These are phyloP conservation scores for Busseola fusca DNA, from an alignment of 2,888 invertebrate genomes.

Conservation along the genomic window DNA sequence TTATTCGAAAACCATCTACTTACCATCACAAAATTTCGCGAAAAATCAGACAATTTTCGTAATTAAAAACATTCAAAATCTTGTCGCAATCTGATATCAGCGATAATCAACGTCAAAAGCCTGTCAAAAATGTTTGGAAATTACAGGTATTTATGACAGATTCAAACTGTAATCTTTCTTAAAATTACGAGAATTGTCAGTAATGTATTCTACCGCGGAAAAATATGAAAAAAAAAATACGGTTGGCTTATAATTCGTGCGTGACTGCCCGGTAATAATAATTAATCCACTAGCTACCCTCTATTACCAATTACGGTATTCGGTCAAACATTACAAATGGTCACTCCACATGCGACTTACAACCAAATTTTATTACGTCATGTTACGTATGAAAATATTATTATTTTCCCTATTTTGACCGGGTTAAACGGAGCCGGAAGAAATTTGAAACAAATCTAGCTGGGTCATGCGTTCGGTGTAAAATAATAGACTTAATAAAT, in stretches of 20 bases:
- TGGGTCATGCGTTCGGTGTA: constrained; percentile 48
- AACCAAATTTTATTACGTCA: constrained; percentile 51
- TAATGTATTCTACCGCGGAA: neutral
- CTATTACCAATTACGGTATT: constrained; percentile 72
- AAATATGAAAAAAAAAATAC: constrained; percentile 37
- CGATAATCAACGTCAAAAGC: too few relatives aligned
- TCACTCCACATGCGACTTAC: constrained; percentile 68
- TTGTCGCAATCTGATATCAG: too few relatives aligned
- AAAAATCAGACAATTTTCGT: neutral
- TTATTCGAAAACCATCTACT: constrained; percentile 7
- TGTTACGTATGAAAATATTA: constrained; percentile 55
- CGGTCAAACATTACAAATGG: constrained; percentile 73
- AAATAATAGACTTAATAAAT: constrained; percentile 44
- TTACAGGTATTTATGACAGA: too few relatives aligned
- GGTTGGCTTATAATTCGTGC: constrained; percentile 55
- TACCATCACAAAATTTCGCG: neutral
- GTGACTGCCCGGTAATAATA: constrained; percentile 69
- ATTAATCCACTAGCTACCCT: constrained; percentile 67
- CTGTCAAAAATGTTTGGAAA: too few relatives aligned
- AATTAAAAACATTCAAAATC: too few relatives aligned
- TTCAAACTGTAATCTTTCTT: too few relatives aligned
- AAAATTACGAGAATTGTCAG: too few relatives aligned
- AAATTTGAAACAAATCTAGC: constrained; percentile 56
- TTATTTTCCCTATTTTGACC: constrained; percentile 58
- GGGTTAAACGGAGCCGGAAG: constrained; percentile 65